phyloP scores from a whole-genome alignment of 2,888 invertebrate genomes.

The Sphaerophoria taeniata region DNA sequence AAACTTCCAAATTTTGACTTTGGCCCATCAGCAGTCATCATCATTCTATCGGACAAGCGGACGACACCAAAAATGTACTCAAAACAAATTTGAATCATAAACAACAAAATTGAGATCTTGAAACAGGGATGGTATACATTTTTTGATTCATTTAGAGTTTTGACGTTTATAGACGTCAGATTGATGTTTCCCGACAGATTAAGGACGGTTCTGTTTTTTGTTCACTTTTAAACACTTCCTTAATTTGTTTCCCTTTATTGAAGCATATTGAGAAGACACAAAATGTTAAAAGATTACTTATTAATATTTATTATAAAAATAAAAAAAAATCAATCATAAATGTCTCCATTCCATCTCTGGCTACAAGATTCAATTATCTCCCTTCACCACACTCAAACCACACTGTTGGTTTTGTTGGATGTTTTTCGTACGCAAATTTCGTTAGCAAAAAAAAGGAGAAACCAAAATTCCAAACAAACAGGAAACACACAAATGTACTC shows the following conservation, averaged over 20 bases:
- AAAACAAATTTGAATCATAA: constrained; percentile 40
- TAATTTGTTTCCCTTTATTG: too few relatives aligned
- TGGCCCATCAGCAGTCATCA: constrained; percentile 68
- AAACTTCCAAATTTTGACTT: constrained; percentile 59
- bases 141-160: too few relatives aligned
- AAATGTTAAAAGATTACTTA: background rate
- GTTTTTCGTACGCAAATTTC: background rate
- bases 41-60: constrained; percentile 53
- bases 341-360: constrained; percentile 5
- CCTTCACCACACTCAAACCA: background rate
- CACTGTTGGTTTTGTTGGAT: background rate
- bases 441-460: background rate
- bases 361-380: background rate
- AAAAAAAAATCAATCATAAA: background rate
- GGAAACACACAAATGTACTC: constrained; percentile 23
- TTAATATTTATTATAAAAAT: background rate
- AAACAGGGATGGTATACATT: background rate
- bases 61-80: constrained; percentile 33
- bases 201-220: too few relatives aligned
- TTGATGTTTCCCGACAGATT: too few relatives aligned
- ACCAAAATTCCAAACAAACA: constrained; percentile 20
- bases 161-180: too few relatives aligned
- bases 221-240: too few relatives aligned
- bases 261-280: too few relatives aligned
- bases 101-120: background rate